Evolutionary conservation across 2,113 vertebrate genomes (phyloP), one percentile per base, ranked within the genome.

Genomic region (Nibea albiflora): DNA sequence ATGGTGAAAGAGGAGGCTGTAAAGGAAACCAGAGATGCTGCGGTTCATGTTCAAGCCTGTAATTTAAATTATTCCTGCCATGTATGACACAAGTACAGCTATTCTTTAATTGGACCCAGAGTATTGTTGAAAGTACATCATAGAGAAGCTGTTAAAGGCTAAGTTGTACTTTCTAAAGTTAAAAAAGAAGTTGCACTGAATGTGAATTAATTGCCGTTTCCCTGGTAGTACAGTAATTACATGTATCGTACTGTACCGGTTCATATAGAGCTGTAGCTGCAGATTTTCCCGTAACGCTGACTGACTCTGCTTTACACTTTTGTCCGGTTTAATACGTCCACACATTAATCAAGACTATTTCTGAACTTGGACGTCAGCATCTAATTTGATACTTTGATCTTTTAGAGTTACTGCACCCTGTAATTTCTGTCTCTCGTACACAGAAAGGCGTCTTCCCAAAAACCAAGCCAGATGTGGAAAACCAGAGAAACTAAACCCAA

Each of bases 381-480:
- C 15, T 75, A n/a, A 72, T 26, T 74, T 65, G 56, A 73, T 60
- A 39, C 67, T 68, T 68, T 63, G 11, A 12, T 15, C 19, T 5
- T 47, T 52, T 42, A 10, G 60, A 24, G 57, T 66, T 60, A 11
- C 52, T 61, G 46, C 56, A 49, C 39, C 69, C 81, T 86, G 67
- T 85, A 78, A 81, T 85, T 84, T 42, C 35, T 42, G 61, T 70
- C 20, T 80, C 58, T 39, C 14, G 31, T 31, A 50, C 56, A 79
- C 53, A 78, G 60, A 73, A 53, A 68, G 31, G 49, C 44, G 65
- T 76, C 35, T 49, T 67, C 53, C 56, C 19, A 72, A 84, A 39
- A 81, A 60, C 58, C 49, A 42, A 62, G 17, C 46, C 85, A 83
- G 71, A 79, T 85, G 82, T 87, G 82, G 76, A 83, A 87, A 90